These are phyloP conservation scores for Motacilla alba DNA, from an alignment of 2,113 vertebrate species.

Conservation along the genomic window DNA sequence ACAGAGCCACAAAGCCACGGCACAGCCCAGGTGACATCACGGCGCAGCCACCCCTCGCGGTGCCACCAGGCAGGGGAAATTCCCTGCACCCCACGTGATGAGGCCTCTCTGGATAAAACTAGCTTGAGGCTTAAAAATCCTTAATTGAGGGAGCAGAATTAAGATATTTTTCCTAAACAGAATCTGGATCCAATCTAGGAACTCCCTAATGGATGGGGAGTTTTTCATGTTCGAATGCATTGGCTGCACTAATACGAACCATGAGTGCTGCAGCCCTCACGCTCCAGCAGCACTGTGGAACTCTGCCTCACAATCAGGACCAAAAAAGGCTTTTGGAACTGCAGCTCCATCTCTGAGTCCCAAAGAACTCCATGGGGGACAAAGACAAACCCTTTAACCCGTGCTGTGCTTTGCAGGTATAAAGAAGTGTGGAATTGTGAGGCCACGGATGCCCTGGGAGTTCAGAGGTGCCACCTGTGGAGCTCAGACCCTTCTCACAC, in stretches of 20 bases:
- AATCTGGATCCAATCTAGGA: constrained; percentile 38
- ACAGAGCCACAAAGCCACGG: not conserved
- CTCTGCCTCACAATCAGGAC: not conserved
- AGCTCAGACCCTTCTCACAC: not conserved
- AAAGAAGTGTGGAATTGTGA: not conserved
- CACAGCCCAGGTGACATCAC: not conserved
- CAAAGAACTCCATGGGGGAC: not conserved
- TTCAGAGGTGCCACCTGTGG: not conserved
- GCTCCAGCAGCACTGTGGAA: not conserved
- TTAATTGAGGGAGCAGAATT: not conserved
- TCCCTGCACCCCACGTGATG: accelerated
- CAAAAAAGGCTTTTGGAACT: constrained; percentile 12
- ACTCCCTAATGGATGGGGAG: not conserved
- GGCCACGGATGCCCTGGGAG: not conserved
- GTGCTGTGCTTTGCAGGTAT: not conserved
- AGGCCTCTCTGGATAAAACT: not conserved
- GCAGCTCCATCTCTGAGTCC: not conserved
- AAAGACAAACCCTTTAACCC: not conserved
- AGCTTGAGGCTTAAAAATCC: not conserved
- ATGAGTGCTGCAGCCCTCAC: not conserved
- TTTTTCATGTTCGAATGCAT: not conserved
- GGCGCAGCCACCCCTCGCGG: not conserved
- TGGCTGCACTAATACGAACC: not conserved
- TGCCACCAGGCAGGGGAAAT: not conserved
- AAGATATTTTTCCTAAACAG: not conserved